Evolutionary conservation across 2,888 invertebrate species (phyloP).

Genomic region (Acheta domesticus): DNA sequence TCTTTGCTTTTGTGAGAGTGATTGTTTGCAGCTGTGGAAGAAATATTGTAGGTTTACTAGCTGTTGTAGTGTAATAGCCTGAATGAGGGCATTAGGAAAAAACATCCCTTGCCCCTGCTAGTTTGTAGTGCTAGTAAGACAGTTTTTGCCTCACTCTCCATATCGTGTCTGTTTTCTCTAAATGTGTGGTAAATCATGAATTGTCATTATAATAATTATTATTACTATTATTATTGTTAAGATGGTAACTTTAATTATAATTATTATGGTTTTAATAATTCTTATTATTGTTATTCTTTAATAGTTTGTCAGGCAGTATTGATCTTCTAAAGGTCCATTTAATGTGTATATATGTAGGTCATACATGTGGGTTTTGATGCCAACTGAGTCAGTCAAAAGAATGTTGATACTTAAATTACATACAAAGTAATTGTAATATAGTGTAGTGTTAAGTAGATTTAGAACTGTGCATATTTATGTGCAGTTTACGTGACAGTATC

Average conservation of each 20-base stretch:
- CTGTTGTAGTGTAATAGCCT: neutral
- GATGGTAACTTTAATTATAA: too few species aligned
- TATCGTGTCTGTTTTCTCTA: slow-evolving; percentile 1
- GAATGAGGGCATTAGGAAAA: neutral
- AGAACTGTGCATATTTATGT: slow-evolving; percentile 10
- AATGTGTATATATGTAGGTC: neutral
- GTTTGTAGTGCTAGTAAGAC: neutral
- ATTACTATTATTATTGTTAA: too few species aligned
- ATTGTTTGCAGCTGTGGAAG: neutral
- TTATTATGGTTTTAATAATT: too few species aligned
- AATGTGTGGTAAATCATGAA: slow-evolving; percentile 2
- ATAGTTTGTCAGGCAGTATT: slow-evolving; percentile 1
- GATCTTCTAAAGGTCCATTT: slow-evolving; percentile 8
- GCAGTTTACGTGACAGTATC: neutral
- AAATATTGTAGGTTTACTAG: neutral
- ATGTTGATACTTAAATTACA: slow-evolving; percentile 3
- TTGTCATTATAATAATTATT: neutral
- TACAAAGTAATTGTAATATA: neutral
- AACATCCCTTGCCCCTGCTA: neutral
- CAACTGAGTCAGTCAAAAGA: slow-evolving; percentile 18
- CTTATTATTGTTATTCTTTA: neutral
- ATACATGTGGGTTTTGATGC: slow-evolving; percentile 11
- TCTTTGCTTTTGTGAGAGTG: neutral
- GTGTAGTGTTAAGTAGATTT: neutral
- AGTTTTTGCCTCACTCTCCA: neutral